Evolutionary conservation across 2,888 invertebrate species (phyloP).

Genomic region (Cephus pygmeus): DNA sequence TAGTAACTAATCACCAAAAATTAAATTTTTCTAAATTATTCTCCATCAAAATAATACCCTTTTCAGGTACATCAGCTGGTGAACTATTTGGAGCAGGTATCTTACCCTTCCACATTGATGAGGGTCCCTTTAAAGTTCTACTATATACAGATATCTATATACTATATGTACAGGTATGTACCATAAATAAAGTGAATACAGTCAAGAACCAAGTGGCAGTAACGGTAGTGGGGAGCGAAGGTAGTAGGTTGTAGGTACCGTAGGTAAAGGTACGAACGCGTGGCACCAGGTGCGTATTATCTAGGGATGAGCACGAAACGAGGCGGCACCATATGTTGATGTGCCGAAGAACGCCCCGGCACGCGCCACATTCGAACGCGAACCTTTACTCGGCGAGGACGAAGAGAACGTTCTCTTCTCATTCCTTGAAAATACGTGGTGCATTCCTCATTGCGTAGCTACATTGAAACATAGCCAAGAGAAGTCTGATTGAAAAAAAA

Average conservation of each 20-base stretch:
- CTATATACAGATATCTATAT: too few species aligned
- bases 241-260: constrained; percentile 27
- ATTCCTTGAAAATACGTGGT: background rate
- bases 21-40: too few species aligned
- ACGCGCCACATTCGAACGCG: constrained; percentile 62
- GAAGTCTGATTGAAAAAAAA: background rate
- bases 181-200: too few species aligned
- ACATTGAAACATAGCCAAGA: background rate
- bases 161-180: too few species aligned
- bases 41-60: too few species aligned
- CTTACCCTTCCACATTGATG: too few species aligned
- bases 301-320: constrained; percentile 59
- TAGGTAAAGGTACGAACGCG: constrained; percentile 33
- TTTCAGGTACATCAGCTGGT: too few species aligned
- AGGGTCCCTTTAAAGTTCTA: too few species aligned
- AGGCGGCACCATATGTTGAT: constrained; percentile 63
- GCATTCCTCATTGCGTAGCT: background rate
- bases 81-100: too few species aligned
- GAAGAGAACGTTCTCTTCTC: constrained; percentile 18
- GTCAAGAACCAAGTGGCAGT: constrained; percentile 18
- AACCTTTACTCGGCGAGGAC: constrained; percentile 51
- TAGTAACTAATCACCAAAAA: too few species aligned
- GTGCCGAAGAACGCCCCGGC: constrained; percentile 55
- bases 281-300: constrained; percentile 57
- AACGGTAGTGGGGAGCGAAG: constrained; percentile 25